These are phyloP conservation scores for Misgurnus anguillicaudatus DNA, from an alignment of 2,113 vertebrate species.

Conservation along the genomic window DNA sequence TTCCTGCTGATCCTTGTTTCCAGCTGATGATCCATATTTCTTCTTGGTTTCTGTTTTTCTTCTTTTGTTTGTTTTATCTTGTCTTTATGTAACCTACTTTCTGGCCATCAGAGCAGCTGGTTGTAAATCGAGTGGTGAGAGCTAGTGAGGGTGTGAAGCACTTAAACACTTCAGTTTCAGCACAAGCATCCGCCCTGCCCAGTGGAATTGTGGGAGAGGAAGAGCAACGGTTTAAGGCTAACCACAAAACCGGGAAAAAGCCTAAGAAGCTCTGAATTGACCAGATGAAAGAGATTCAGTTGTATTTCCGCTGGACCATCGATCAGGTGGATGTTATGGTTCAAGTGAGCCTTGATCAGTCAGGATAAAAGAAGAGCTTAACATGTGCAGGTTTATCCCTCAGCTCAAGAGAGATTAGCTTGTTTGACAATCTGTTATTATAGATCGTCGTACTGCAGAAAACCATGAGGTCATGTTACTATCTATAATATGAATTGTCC, in stretches of 20 bases:
- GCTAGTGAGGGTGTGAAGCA: neutral
- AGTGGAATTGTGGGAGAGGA: constrained; percentile 1
- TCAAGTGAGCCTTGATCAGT: neutral
- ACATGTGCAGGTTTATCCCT: constrained; percentile 51
- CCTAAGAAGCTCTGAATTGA: neutral
- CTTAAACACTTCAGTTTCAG: neutral
- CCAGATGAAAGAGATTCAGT: neutral
- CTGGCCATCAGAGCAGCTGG: constrained; percentile 18
- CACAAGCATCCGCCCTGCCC: neutral
- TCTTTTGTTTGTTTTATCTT: constrained; percentile 39
- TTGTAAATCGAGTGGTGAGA: constrained; percentile 12
- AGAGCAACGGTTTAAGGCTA: too few relatives aligned
- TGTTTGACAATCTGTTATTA: constrained; percentile 32
- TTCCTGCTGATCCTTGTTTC: too few relatives aligned
- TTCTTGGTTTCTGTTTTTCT: constrained; percentile 36
- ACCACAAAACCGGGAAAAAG: neutral
- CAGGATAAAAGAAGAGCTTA: constrained; percentile 40
- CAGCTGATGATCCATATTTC: constrained; percentile 30
- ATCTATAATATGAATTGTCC: too few relatives aligned
- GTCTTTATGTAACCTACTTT: constrained; percentile 51
- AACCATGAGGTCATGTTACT: too few relatives aligned
- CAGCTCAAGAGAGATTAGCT: constrained; percentile 55
- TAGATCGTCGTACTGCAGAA: neutral
- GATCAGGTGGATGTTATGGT: neutral
- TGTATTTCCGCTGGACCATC: neutral